Evolutionary conservation across 1,140 invertebrate species (phyloP), one percentile per base, ranked within the genome.

Genomic region (Drosophila tsacasi): DNA sequence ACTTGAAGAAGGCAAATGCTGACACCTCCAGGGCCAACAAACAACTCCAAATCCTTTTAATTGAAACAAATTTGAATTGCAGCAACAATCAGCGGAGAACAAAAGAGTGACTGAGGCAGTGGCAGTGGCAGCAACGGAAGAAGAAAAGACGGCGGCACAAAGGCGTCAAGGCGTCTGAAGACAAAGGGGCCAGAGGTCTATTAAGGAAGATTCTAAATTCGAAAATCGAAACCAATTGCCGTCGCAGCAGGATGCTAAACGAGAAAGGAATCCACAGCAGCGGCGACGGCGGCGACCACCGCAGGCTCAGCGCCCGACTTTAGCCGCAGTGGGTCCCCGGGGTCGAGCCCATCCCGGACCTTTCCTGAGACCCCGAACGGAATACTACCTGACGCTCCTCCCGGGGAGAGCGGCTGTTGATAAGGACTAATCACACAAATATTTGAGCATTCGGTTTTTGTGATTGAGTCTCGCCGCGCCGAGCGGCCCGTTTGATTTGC

Each of bases 381-480:
- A 49, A 17, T 35, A 64, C 84, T 87, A 89, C 84, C 83, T 86
- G 84, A 66, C 60, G n/a, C 67, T 52, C 12, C 44, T 13, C 52
- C 52, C 52, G 52, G 23, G 32, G 59, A 64, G 58, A 58, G 57
- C 71, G 59, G 40, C 67, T 66, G 73, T 80, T 91, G 89, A 91
- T 91, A 91, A 91, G 84, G 89, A 87, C 89, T 91, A 91, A 91
- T 91, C 89, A 89, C 81, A 91, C 81, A 91, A 91, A 91, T 91
- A 91, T 91, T 91, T 91, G 71, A 89, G 89, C 81, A 85, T 91
- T 89, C 21, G 67, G 74, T 61, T 87, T 50, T 37, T 86, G 81
- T 84, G 84, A 89, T 89, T 90, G 78, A 79, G 84, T 63, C 67
- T 89, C 52, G 74, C 77, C 81, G 84, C 81, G 52, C 19, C 32